These are phyloP conservation scores for Papilio elwesi DNA, from an alignment of 2,888 invertebrate genomes.

Conservation along the genomic window DNA sequence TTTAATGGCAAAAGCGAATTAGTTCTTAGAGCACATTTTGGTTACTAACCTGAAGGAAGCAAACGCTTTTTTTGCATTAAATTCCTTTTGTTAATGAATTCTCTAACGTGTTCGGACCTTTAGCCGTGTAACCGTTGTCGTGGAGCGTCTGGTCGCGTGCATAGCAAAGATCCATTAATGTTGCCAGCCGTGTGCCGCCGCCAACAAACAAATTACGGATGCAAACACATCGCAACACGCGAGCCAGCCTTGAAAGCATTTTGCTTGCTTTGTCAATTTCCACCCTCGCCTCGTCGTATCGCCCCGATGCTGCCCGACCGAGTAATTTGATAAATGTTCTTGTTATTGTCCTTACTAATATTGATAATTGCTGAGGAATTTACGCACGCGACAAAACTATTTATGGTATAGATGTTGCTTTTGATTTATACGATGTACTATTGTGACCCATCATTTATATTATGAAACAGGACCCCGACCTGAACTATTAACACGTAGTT, in stretches of 20 bases:
- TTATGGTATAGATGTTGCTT: slow-evolving; percentile 48
- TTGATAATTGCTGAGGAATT: slow-evolving; percentile 70
- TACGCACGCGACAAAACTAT: slow-evolving; percentile 58
- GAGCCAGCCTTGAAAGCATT: slow-evolving; percentile 79
- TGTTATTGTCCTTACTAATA: slow-evolving; percentile 76
- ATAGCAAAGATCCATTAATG: slow-evolving; percentile 77
- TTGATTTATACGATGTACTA: background rate
- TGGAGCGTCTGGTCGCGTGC: slow-evolving; percentile 73
- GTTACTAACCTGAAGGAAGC: too few relatives aligned
- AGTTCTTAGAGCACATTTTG: too few relatives aligned
- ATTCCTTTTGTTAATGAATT: slow-evolving; percentile 28
- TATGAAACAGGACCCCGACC: too few relatives aligned
- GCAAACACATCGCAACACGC: slow-evolving; percentile 83
- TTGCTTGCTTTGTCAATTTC: slow-evolving; percentile 80
- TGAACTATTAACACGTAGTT: too few relatives aligned
- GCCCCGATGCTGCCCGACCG: slow-evolving; percentile 55
- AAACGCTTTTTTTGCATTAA: background rate
- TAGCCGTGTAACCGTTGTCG: slow-evolving; percentile 48
- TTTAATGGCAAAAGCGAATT: too few relatives aligned
- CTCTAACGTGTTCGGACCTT: slow-evolving; percentile 56
- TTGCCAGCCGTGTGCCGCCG: slow-evolving; percentile 77
- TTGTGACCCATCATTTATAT: too few relatives aligned
- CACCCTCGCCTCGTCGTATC: slow-evolving; percentile 57
- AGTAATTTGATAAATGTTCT: slow-evolving; percentile 75
- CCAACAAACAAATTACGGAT: slow-evolving; percentile 83